Evolutionary conservation across 2,113 vertebrate genomes (phyloP).

Genomic region (Oriolus oriolus): DNA sequence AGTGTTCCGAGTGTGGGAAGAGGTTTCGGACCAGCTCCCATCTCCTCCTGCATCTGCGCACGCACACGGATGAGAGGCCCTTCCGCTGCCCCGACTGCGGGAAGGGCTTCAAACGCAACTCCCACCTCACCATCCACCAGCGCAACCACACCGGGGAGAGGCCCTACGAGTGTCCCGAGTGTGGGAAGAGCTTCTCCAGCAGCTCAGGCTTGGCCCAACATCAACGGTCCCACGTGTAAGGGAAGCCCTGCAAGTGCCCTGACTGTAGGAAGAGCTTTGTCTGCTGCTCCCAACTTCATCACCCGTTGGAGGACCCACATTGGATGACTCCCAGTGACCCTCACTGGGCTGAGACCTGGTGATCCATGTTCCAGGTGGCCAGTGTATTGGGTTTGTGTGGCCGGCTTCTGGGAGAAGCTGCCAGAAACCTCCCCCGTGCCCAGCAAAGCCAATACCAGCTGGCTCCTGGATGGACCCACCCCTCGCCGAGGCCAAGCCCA

Average conservation of each 20-base stretch:
- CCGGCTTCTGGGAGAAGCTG: neutral
- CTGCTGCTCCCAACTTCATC: neutral
- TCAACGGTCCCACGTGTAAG: neutral
- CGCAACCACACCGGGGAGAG: neutral
- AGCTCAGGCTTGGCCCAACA: neutral
- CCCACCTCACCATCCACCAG: neutral
- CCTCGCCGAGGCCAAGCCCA: neutral
- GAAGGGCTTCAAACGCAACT: neutral
- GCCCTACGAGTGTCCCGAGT: rapidly evolving
- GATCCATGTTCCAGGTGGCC: neutral
- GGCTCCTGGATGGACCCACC: neutral
- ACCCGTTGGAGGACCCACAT: neutral
- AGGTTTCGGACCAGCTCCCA: neutral
- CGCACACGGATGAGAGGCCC: neutral
- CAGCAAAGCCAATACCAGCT: neutral
- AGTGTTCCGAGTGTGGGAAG: neutral
- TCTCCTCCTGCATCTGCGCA: neutral
- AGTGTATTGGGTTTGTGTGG: neutral
- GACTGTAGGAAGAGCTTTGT: neutral
- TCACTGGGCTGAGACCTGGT: neutral
- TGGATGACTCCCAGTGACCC: neutral
- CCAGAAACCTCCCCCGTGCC: neutral
- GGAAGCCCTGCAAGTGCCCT: neutral
- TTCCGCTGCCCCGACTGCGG: neutral
- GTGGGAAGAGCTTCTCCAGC: neutral